These are phyloP conservation scores for Thalpophila matura DNA, from an alignment of 2,888 invertebrate genomes.

Conservation along the genomic window DNA sequence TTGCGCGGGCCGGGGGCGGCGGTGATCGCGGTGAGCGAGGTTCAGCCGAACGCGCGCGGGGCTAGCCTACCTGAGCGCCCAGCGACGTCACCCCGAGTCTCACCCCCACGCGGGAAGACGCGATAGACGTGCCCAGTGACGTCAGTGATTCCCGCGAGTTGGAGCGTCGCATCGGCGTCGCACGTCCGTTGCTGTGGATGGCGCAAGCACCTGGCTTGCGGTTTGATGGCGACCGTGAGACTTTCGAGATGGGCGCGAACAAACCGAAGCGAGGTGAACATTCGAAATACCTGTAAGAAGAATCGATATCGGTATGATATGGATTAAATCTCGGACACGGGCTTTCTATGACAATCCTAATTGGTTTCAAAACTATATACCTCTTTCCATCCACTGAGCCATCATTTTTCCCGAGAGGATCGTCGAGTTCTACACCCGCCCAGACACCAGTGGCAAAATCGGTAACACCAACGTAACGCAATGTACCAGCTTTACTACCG, in stretches of 20 bases:
- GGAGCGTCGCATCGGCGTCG: constrained; percentile 92
- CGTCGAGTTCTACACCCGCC: constrained; percentile 99
- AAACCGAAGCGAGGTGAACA: constrained; percentile 97
- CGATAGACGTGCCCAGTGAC: constrained; percentile 91
- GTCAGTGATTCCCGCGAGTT: constrained; percentile 97
- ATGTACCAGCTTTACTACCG: constrained; percentile 96
- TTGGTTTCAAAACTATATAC: constrained; percentile 83
- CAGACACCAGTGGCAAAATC: constrained; percentile 98
- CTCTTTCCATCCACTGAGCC: constrained; percentile 98
- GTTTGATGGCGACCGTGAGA: constrained; percentile 95
- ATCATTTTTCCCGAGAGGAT: constrained; percentile 98
- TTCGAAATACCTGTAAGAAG: constrained; percentile 95
- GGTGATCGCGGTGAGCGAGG: constrained; percentile 76
- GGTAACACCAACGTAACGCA: constrained; percentile 96
- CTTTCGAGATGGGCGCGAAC: constrained; percentile 98
- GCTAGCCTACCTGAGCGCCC: constrained; percentile 92
- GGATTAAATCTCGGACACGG: neutral
- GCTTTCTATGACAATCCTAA: neutral
- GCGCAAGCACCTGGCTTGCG: constrained; percentile 92
- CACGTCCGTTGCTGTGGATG: constrained; percentile 92
- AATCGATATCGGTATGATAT: constrained; percentile 35
- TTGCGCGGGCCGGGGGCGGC: constrained; percentile 72
- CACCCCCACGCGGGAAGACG: constrained; percentile 92
- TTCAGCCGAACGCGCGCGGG: constrained; percentile 89
- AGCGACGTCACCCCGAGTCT: constrained; percentile 94